phyloP scores from a whole-genome alignment of 2,888 invertebrate species.

The Euplexia lucipara region DNA sequence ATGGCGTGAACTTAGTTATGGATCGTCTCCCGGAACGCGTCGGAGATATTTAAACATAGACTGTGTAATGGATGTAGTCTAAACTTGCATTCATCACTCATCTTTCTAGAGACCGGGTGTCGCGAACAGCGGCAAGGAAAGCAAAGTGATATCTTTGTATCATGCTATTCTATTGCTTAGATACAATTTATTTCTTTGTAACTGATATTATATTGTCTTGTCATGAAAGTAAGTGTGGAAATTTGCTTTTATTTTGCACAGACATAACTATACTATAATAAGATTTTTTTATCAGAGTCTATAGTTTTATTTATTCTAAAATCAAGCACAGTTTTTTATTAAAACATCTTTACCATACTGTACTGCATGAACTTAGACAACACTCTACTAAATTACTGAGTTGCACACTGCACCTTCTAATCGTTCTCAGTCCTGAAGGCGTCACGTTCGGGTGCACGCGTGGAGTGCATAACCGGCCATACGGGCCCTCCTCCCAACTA shows the following conservation, averaged over 20 bases:
- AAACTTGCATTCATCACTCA: constrained; percentile 42
- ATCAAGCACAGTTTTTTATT: neutral
- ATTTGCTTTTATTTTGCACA: neutral
- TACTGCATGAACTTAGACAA: neutral
- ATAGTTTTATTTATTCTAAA: neutral
- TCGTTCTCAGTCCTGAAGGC: constrained; percentile 70
- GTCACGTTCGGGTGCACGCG: constrained; percentile 79
- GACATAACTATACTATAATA: too few species aligned
- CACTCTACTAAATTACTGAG: neutral
- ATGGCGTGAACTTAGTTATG: constrained; percentile 70
- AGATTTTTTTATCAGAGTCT: neutral
- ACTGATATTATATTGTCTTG: neutral
- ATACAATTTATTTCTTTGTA: neutral
- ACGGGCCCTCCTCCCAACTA: constrained; percentile 76
- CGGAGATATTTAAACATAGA: constrained; percentile 62
- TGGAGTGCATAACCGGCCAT: constrained; percentile 77
- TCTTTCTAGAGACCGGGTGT: constrained; percentile 16
- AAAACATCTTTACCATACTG: neutral
- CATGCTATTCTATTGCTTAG: neutral
- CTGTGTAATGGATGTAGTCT: constrained; percentile 59
- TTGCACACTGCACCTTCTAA: constrained; percentile 60
- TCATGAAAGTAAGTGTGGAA: too few species aligned
- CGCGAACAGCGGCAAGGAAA: constrained; percentile 6
- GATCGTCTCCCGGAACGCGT: constrained; percentile 69
- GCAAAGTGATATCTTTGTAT: neutral